Base-by-base conservation (phyloP, 1,140 invertebrate species). In the Bombus sibiricus region DNA sequence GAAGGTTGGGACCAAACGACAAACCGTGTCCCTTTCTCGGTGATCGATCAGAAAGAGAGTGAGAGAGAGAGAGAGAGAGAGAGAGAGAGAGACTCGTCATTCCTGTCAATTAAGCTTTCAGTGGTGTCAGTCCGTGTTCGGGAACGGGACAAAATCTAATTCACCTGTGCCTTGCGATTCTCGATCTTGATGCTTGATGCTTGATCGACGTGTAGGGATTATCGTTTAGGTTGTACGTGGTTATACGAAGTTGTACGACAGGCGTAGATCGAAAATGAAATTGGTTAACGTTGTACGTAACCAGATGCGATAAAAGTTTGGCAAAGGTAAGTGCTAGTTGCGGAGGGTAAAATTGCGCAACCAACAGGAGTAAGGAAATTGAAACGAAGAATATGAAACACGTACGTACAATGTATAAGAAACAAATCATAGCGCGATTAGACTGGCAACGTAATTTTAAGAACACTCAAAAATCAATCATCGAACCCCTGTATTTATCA, bases 71-170 rank as follows among this genome's bases (percentile, higher is more conserved):
- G 22, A 57, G 0, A 28, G 25, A 59, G 57, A 59, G 25, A 59
- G 57, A 59, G 25, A 59, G 28, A 9, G 0, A 18, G 71, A 43
- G 32, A 53, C 85, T 47, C 85, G 81, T 86, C 85, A n/a, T 86
- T 83, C 69, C 85, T 86, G 85, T 86, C 85, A 86, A 86, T 86
- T 86, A 86, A 84, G 81, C 85, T 83, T 79, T 84, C 59, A 59
- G 75, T 84, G 75, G 81, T 79, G 85, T 86, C 85, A 71, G 47
- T 22, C 57, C 13, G 15, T 80, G 62, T 6, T 57, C 47, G 64
- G 34, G 18, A 39, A 83, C 64, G 47, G 53, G 43, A 32, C 28
- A 3, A 64, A 72, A 86, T 86, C 85, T 77, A 86, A 86, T 86
- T 86, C 85, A 37, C 43, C 62, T 12, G 39, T 66, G 47, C 25